Conservation (phyloP, 2,797 vertebrate species). For the Adrianichthys oophorus region DNA sequence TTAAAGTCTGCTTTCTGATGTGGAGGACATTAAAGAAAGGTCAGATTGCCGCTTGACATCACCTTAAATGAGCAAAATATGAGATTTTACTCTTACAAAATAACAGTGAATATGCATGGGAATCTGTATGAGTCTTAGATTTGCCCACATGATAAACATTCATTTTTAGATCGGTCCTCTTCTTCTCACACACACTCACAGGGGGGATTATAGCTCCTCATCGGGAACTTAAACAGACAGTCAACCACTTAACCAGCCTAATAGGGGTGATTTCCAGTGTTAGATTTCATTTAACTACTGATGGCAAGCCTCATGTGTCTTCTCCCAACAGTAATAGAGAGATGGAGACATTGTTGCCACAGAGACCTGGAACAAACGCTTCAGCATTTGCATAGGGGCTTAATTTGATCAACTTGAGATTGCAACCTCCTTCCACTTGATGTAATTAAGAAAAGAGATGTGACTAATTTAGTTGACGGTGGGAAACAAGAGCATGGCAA, state of each 20-base stretch:
- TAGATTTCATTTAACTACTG: slow-evolving; percentile 73
- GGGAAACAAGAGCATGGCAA: slow-evolving; percentile 62
- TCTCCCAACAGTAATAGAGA: slow-evolving; percentile 46
- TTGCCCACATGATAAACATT: not conserved
- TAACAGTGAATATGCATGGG: too few species aligned
- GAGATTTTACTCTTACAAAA: too few species aligned
- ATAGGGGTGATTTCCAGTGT: slow-evolving; percentile 71
- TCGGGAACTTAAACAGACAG: slow-evolving; percentile 58
- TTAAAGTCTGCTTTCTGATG: slow-evolving; percentile 48
- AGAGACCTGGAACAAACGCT: slow-evolving; percentile 66
- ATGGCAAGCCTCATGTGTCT: slow-evolving; percentile 59
- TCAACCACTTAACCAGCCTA: slow-evolving; percentile 70
- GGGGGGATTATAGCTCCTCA: slow-evolving; percentile 63
- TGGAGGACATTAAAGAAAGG: slow-evolving; percentile 38
- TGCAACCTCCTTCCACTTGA: slow-evolving; percentile 82
- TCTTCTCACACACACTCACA: slow-evolving; percentile 12
- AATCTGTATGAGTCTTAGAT: too few species aligned
- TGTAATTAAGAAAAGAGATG: slow-evolving; percentile 83
- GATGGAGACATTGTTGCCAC: slow-evolving; percentile 66
- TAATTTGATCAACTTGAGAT: slow-evolving; percentile 86
- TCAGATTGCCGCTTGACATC: slow-evolving; percentile 17
- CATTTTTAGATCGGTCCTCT: slow-evolving; percentile 1
- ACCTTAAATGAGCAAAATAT: too few species aligned
- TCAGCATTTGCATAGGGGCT: slow-evolving; percentile 77
- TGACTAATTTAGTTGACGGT: slow-evolving; percentile 81